Conservation (phyloP, 2,888 invertebrate genomes). For the Dryocosmus kuriphilus region DNA sequence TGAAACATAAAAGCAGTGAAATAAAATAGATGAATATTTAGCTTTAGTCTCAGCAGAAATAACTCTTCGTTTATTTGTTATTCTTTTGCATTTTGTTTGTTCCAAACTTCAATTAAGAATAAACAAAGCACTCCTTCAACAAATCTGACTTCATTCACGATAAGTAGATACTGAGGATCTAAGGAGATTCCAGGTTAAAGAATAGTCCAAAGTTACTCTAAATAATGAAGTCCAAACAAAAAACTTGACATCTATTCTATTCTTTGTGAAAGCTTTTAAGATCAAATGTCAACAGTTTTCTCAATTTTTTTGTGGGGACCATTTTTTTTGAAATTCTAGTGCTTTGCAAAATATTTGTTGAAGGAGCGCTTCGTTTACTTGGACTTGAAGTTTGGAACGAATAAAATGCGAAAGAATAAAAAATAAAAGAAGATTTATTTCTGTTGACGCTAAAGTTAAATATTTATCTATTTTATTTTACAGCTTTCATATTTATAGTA, state of each 20-base stretch:
- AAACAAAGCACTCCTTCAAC: constrained; percentile 1
- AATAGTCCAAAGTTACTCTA: no score
- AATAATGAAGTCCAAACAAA: no score
- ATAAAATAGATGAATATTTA: not conserved
- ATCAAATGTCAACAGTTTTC: no score
- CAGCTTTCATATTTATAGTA: not conserved
- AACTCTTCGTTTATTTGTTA: not conserved
- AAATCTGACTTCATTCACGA: not conserved
- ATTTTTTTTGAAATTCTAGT: no score
- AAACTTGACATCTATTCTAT: no score
- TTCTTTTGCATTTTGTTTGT: not conserved
- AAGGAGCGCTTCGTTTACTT: constrained; percentile 9
- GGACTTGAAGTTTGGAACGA: not conserved
- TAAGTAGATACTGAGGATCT: not conserved
- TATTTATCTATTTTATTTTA: not conserved
- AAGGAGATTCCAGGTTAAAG: not conserved
- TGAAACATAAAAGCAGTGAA: not conserved
- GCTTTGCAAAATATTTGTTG: no score
- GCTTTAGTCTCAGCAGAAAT: not conserved
- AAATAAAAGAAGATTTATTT: constrained; percentile 2
- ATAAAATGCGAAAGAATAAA: not conserved
- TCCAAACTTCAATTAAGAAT: not conserved
- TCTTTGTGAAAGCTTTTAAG: no score
- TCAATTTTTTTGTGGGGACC: no score
- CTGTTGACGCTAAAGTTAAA: not conserved